Percentiles rank a stretch among this genome's conserved stretches.
phyloP scores from a whole-genome alignment of 2,113 vertebrate genomes.

The Taxidea taxus region DNA sequence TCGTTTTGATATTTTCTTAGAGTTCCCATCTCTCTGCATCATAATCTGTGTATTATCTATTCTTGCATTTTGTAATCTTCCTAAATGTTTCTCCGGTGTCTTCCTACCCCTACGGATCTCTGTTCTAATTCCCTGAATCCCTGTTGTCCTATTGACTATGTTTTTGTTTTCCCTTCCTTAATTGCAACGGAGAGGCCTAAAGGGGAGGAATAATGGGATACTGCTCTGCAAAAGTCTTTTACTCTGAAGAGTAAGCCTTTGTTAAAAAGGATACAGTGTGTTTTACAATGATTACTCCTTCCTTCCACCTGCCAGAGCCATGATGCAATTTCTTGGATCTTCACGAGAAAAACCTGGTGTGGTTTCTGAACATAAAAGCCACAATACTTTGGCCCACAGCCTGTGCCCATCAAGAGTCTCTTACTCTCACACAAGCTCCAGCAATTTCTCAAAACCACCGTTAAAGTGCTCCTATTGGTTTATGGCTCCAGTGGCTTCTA shows the following conservation, averaged over 20 bases:
- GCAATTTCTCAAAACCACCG: not conserved
- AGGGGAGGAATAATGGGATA: not conserved
- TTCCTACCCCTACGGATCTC: not conserved
- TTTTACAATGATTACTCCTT: too few relatives aligned
- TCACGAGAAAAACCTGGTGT: not conserved
- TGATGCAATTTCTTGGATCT: not conserved
- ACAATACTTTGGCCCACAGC: not conserved
- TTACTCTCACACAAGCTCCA: not conserved
- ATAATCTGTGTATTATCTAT: not conserved
- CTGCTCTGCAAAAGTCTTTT: not conserved
- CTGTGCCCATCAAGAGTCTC: not conserved
- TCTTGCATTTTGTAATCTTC: not conserved
- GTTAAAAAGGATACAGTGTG: not conserved
- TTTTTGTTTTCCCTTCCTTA: not conserved
- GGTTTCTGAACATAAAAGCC: not conserved
- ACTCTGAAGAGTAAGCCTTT: not conserved
- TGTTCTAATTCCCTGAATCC: not conserved
- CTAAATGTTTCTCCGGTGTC: not conserved
- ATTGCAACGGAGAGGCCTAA: not conserved
- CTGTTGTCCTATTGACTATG: not conserved
- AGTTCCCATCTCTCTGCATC: not conserved
- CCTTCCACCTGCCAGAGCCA: not conserved
- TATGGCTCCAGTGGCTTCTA: not conserved
- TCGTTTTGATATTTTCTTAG: not conserved
- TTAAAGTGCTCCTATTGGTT: not conserved